A percentile compares a stretch with the other conserved stretches of the same genome.
phyloP scores from a whole-genome alignment of 2,888 invertebrate species.

The Pristionchus maxplancki region DNA sequence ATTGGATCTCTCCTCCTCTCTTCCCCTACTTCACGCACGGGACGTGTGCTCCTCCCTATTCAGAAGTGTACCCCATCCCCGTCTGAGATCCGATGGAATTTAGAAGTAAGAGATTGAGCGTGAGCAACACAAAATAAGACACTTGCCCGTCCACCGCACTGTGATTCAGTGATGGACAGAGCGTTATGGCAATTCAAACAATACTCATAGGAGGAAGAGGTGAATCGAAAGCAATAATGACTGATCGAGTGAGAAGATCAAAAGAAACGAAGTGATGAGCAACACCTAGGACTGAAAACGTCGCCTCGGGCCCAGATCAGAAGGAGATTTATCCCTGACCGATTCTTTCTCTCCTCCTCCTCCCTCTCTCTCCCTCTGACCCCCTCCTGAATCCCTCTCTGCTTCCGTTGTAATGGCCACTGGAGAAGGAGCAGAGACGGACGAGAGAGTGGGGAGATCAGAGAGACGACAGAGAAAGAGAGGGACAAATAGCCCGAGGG shows the following conservation, averaged over 20 bases:
- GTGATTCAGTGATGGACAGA: not conserved
- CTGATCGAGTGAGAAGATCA: not conserved
- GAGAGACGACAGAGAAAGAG: not conserved
- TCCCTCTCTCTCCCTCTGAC: not conserved
- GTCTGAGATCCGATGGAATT: too few relatives aligned
- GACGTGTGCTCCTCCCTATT: not conserved
- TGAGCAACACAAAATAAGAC: not conserved
- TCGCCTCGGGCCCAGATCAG: not conserved
- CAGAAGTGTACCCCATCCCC: not conserved
- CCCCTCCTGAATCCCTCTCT: slow-evolving; percentile 2
- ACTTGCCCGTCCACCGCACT: not conserved
- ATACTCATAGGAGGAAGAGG: not conserved
- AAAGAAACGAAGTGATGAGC: not conserved
- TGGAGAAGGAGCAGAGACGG: not conserved
- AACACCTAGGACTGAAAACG: slow-evolving; percentile 21
- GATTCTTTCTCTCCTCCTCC: slow-evolving; percentile 4
- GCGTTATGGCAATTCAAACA: not conserved
- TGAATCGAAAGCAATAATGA: not conserved
- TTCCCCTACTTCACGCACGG: not conserved
- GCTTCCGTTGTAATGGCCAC: slow-evolving; percentile 41
- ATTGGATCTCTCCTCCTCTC: slow-evolving; percentile 28
- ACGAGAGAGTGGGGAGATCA: slow-evolving; percentile 3
- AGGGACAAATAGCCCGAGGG: slow-evolving; percentile 23
- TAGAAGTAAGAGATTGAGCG: too few relatives aligned
- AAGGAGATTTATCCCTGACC: not conserved